phyloP scores from a whole-genome alignment of 2,113 vertebrate species.

The Hystrix brachyura region DNA sequence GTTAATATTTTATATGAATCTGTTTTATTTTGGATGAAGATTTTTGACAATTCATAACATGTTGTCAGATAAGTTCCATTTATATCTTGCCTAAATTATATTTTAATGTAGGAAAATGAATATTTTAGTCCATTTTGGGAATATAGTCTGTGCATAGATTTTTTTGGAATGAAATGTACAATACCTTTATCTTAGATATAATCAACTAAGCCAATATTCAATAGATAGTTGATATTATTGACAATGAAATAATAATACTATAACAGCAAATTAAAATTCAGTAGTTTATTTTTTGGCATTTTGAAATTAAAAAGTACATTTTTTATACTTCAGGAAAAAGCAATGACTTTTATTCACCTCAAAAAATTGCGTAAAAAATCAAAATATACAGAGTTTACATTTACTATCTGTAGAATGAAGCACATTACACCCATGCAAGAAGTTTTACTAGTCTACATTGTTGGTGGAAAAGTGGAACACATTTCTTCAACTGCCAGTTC shows the following conservation, averaged over 20 bases:
- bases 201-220: background rate
- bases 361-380: slow-evolving; percentile 62
- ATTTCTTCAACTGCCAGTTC: slow-evolving; percentile 50
- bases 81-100: slow-evolving; percentile 78
- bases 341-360: slow-evolving; percentile 31
- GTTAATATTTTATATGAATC: slow-evolving; percentile 79
- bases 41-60: slow-evolving; percentile 81
- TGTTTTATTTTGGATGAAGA: slow-evolving; percentile 82
- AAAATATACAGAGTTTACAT: slow-evolving; percentile 25
- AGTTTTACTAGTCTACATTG: slow-evolving; percentile 47
- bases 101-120: slow-evolving; percentile 73
- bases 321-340: slow-evolving; percentile 10
- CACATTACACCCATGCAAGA: background rate
- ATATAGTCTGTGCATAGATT: slow-evolving; percentile 30
- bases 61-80: slow-evolving; percentile 80
- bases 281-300: slow-evolving; percentile 39
- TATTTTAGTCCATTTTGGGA: slow-evolving; percentile 66
- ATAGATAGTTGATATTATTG: slow-evolving; percentile 34
- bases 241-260: slow-evolving; percentile 10
- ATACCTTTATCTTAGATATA: slow-evolving; percentile 57
- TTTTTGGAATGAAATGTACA: slow-evolving; percentile 68
- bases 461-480: background rate
- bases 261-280: slow-evolving; percentile 24
- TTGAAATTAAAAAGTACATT: slow-evolving; percentile 59
- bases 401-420: slow-evolving; percentile 58